A percentile compares a stretch with the other conserved stretches of the same genome.
These are phyloP conservation scores for Paratilapia polleni DNA, from an alignment of 2,113 vertebrate species.

Conservation along the genomic window DNA sequence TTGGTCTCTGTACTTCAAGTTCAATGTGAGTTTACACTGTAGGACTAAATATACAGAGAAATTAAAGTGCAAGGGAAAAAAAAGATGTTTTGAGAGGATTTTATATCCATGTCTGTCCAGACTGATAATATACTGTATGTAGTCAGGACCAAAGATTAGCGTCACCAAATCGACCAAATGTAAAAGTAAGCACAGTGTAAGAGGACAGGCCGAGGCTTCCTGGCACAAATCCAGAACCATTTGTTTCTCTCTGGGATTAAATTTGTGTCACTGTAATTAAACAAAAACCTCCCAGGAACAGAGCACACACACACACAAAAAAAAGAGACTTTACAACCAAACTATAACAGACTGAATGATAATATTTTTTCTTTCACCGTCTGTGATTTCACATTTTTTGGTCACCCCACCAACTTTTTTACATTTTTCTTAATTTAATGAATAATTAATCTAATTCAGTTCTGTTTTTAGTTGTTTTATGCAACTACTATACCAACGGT, in stretches of 20 bases:
- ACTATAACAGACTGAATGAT: background rate
- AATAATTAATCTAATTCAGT: no score
- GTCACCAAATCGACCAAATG: background rate
- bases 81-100: background rate
- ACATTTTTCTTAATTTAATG: no score
- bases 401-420: rapidly evolving
- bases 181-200: no score
- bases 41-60: background rate
- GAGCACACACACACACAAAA: background rate
- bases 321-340: no score
- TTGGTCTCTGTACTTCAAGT: background rate
- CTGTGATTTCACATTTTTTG: background rate
- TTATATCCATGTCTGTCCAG: background rate
- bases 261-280: conserved; percentile 6
- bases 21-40: background rate
- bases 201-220: background rate
- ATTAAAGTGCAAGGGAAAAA: background rate
- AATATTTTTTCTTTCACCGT: background rate
- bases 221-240: background rate
- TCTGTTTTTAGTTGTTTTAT: no score
- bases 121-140: background rate
- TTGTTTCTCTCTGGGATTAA: conserved; percentile 6
- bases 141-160: background rate
- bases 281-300: background rate
- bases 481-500: no score